phyloP scores from a whole-genome alignment of 2,888 invertebrate genomes.

The Eudasyphora cyanicolor region DNA sequence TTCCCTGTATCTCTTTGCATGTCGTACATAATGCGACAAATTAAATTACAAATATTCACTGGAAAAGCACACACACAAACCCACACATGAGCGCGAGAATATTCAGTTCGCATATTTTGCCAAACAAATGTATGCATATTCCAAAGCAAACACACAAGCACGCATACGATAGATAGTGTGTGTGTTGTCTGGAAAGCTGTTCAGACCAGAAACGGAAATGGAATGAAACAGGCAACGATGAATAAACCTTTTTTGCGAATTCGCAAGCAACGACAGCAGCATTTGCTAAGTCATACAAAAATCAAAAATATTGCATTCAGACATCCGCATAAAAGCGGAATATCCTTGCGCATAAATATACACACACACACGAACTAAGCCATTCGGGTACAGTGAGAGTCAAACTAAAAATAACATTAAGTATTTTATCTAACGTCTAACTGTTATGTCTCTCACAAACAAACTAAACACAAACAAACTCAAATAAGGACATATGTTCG shows the following conservation, averaged over 20 bases:
- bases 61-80: background rate
- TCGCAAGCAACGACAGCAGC: background rate
- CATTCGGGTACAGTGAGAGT: too few relatives aligned
- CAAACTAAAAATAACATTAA: too few relatives aligned
- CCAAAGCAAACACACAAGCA: background rate
- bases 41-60: slow-evolving; percentile 10
- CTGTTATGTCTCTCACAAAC: too few relatives aligned
- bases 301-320: slow-evolving; percentile 3
- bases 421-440: too few relatives aligned
- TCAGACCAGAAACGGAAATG: background rate
- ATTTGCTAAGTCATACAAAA: slow-evolving; percentile 4
- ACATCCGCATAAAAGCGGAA: background rate
- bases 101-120: background rate
- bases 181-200: background rate
- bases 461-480: too few relatives aligned
- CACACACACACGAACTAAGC: too few relatives aligned
- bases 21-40: slow-evolving; percentile 30
- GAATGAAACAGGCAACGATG: background rate
- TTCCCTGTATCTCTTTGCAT: too few relatives aligned
- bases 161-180: background rate
- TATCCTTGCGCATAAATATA: background rate
- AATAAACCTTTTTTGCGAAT: background rate
- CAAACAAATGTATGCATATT: too few relatives aligned
- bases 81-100: too few relatives aligned
- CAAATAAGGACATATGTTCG: too few relatives aligned